phyloP scores from a whole-genome alignment of 92 coral and sea anemone species.

The Zoanthus gigantus region DNA sequence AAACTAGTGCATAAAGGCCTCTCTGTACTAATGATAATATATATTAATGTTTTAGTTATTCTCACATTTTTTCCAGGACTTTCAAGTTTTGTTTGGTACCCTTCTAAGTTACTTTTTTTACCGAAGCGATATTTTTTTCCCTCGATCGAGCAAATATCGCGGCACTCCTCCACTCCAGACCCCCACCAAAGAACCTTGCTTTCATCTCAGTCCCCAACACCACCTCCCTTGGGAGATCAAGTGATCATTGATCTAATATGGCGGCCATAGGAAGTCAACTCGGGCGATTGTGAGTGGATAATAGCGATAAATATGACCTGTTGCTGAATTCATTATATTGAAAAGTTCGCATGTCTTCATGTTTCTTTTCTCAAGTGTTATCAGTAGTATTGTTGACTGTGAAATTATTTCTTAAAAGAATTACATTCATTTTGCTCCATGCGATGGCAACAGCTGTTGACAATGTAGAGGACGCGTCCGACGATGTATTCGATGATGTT shows the following conservation, averaged over 20 bases:
- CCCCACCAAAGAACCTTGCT: neutral
- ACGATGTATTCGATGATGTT: conserved; percentile 31
- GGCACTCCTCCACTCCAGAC: too few species aligned
- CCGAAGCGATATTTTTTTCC: too few species aligned
- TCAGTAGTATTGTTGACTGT: conserved; percentile 22
- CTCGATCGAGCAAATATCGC: too few species aligned
- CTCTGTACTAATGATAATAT: too few species aligned
- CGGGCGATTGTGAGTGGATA: conserved; percentile 51
- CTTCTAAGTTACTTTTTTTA: too few species aligned
- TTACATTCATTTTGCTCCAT: conserved; percentile 33
- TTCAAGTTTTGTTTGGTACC: too few species aligned
- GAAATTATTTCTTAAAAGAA: conserved; percentile 7
- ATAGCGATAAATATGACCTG: conserved; percentile 47
- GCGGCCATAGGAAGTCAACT: conserved; percentile 46
- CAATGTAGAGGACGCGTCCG: conserved; percentile 18
- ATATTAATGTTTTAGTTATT: too few species aligned
- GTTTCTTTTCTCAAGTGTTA: conserved; percentile 15
- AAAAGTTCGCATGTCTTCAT: conserved; percentile 37
- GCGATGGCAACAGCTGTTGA: conserved; percentile 37
- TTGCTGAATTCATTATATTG: conserved; percentile 49
- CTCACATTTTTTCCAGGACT: too few species aligned
- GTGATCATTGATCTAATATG: conserved; percentile 40
- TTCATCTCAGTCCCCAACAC: neutral
- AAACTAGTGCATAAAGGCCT: too few species aligned
- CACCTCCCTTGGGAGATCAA: neutral